Base-by-base conservation (phyloP, 1,140 invertebrate species). In the Panagrolaimus sp. region DNA sequence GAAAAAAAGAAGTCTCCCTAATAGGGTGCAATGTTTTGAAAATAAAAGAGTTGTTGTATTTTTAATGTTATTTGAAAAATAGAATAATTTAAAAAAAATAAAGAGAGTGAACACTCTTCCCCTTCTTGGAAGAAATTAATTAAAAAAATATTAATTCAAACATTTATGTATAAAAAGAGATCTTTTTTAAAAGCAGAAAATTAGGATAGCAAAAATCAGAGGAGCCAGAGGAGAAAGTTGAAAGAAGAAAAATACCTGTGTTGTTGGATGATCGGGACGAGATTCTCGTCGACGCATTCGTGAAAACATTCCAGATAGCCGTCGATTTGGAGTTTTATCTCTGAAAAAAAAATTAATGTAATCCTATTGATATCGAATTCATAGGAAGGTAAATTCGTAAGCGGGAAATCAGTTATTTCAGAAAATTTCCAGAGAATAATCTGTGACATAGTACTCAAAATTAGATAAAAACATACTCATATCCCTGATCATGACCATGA, bases 241-340 rank as follows among this genome's bases (percentile, higher is more conserved):
- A 5, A 57, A 16, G 3, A 4, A 20, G 13, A n/a, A 57, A 20
- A 27, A 11, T 57, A 57, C 51, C 51, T 57, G 51, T 57, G 51
- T 25, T 27, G 20, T 27, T 57, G 51, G 51, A 63, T 64, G 69
- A 25, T 74, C 73, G 25, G 70, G n/a, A 23, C 48, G 66, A 14
- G 53, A 43, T 47, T 74, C 63, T 14, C 73, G 71, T 27, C 70
- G 65, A 8, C 75, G 62, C 13, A 77, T 77, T 43, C 73, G 70
- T 8, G 68, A 66, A 63, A 77, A 76, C 75, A 77, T 77, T 38
- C 69, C 75, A 7, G 75, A 77, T 16, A 77, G 57, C 11, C 71
- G 64, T 5, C 74, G 65, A 27, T 70, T 68, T 9, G 70, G 61
- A 14, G 67, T 43, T 63, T 72, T 72, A 16, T 65, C 45, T 31